These are phyloP conservation scores for Rhinolophus sinicus DNA, from an alignment of 2,113 vertebrate species.

Conservation along the genomic window DNA sequence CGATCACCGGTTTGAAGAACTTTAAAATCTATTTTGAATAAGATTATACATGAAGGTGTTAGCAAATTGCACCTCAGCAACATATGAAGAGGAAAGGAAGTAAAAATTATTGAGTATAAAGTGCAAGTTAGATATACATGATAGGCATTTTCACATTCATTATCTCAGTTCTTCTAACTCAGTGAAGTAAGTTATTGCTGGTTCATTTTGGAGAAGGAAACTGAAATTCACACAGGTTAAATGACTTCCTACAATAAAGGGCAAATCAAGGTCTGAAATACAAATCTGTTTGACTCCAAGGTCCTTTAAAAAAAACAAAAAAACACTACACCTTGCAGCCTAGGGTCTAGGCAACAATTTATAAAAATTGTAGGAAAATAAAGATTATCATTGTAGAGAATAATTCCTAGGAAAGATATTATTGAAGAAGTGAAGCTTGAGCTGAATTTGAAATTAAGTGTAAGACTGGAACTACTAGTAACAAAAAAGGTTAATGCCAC, in stretches of 20 bases:
- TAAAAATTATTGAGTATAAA: not conserved
- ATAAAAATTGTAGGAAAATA: constrained; percentile 38
- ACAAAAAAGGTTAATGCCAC: not conserved
- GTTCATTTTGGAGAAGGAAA: constrained; percentile 46
- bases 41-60: not conserved
- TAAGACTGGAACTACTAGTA: not conserved
- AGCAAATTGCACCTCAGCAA: constrained; percentile 13
- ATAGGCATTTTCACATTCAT: constrained; percentile 35
- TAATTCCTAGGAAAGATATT: constrained; percentile 44
- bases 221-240: constrained; percentile 53
- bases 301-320: not conserved
- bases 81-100: constrained; percentile 16
- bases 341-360: constrained; percentile 27
- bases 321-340: not conserved
- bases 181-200: not conserved
- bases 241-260: constrained; percentile 9
- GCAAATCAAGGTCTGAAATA: not conserved
- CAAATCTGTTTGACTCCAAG: constrained; percentile 9
- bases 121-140: not conserved
- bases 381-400: constrained; percentile 26
- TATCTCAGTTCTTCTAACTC: constrained; percentile 14
- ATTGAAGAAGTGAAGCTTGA: constrained; percentile 37
- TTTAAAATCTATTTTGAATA: constrained; percentile 57
- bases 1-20: not conserved
- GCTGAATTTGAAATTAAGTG: constrained; percentile 21